Conservation (phyloP, 2,113 vertebrate species). For the Numida meleagris region DNA sequence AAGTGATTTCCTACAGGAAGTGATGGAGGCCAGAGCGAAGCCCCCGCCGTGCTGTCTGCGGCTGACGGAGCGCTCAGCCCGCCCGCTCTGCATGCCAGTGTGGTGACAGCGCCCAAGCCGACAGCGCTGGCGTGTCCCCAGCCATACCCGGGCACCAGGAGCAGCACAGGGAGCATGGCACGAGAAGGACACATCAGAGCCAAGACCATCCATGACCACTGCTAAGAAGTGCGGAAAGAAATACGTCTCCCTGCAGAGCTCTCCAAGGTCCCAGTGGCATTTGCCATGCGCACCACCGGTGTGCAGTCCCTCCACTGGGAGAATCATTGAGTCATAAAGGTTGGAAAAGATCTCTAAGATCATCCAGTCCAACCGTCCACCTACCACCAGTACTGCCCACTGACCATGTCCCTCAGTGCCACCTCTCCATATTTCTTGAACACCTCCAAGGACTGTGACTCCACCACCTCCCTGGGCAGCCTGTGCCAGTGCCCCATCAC, state of each 20-base stretch:
- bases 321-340: too few species aligned
- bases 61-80: constrained; percentile 33
- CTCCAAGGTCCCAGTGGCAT: accelerated
- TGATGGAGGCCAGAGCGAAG: constrained; percentile 70
- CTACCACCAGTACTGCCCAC: too few species aligned
- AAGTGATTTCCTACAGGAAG: constrained; percentile 71
- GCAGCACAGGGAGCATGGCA: neutral
- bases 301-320: accelerated
- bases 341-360: too few species aligned
- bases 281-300: neutral
- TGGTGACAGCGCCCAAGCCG: neutral
- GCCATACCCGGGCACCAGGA: neutral
- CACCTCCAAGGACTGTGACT: too few species aligned
- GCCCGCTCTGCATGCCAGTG: neutral
- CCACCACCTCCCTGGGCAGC: too few species aligned
- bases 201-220: accelerated
- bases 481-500: too few species aligned
- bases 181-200: neutral
- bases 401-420: too few species aligned
- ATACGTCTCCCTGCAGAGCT: neutral
- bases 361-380: too few species aligned
- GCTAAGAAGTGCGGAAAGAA: accelerated
- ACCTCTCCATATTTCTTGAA: too few species aligned
- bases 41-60: neutral
- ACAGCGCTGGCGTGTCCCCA: neutral